These are phyloP conservation scores for Araneus ventricosus DNA, from an alignment of 1,140 invertebrate genomes.

Conservation along the genomic window DNA sequence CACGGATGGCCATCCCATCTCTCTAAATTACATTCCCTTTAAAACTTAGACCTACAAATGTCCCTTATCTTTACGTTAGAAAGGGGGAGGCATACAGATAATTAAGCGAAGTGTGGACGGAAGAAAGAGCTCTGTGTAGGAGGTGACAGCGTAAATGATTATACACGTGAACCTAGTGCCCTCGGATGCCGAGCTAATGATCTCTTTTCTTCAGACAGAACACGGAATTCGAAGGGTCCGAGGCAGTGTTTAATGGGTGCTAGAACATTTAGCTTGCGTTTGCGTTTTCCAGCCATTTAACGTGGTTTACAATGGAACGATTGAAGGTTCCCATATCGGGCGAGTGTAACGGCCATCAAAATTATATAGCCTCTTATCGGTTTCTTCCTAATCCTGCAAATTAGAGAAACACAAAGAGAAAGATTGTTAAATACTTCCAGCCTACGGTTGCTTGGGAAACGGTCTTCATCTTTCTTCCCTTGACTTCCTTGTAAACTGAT, in stretches of 20 bases:
- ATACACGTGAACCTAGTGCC: background rate
- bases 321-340: background rate
- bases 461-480: background rate
- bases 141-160: slow-evolving; percentile 2
- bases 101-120: background rate
- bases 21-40: background rate
- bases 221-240: background rate
- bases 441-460: background rate
- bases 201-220: background rate
- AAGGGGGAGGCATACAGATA: background rate
- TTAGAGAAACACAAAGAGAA: background rate
- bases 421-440: no score
- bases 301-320: background rate
- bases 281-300: background rate
- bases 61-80: background rate
- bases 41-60: background rate
- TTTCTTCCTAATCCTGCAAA: background rate
- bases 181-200: background rate
- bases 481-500: no score
- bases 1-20: background rate
- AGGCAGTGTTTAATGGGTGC: background rate
- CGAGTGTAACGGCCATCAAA: background rate
- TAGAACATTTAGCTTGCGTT: background rate
- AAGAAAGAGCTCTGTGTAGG: background rate
- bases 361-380: background rate